Base-by-base conservation (phyloP, 1,140 invertebrate species). In the Campodea augens region DNA sequence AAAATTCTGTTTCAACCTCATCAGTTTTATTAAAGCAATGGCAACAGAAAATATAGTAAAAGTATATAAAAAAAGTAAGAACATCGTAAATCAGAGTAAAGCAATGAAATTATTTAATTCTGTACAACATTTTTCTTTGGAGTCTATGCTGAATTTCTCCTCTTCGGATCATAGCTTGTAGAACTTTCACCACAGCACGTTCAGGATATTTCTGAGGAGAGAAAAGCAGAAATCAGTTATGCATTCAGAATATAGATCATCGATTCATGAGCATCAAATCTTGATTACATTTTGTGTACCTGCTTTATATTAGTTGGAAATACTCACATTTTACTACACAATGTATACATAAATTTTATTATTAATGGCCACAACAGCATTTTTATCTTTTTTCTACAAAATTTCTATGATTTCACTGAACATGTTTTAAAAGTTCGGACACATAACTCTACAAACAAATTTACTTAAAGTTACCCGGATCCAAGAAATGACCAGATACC, bases 111-210 rank as follows among this genome's bases (percentile, higher is more conserved):
- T 61, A 78, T 51, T 75, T 87, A 10, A 98, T 66, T 57, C 95
- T 72, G 61, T 89, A 97, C 1, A 99, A 69, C 81, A 98, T 89
- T 72, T 95, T 98, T 43, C 92, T 74, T 61, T 98, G 93, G 69
- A 91, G 78, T 40, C 91, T 71, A 65, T 97, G 85, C 54, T 97
- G 90, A 29, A 98, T 63, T 61, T 98, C 92, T 4, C 91, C 95
- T 41, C 92, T 71, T 25, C 90, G 68, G 48, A 97, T 82, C 88
- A 97, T 91, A 4, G 81, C 80, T 47, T 88, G 74, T 53, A 98
- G 77, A 19, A 97, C 91, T 68, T 92, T 96, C 22, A 76, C 62
- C 44, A 97, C 77, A 1, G 80, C 72, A 44, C 77, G 66, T 64
- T 97, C 90, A 1, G 84, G 78, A 60, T 91, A 97, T 66, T 91